Evolutionary conservation across 2,888 invertebrate species (phyloP), one percentile per base, ranked within the genome.

Genomic region (Epicampocera succincta): DNA sequence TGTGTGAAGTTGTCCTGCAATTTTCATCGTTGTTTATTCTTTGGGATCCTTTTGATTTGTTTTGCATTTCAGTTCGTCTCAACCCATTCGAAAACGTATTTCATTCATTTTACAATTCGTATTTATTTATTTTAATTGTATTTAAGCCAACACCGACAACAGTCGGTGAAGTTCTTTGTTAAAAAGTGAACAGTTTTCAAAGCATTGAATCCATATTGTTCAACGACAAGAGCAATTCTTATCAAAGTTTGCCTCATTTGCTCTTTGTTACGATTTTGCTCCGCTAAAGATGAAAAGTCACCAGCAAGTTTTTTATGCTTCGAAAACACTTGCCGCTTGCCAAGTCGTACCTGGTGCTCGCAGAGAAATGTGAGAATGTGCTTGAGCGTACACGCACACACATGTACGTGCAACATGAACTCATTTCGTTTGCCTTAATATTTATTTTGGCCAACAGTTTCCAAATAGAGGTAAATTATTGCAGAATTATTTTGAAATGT

Each of bases 401-500:
- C 17, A 17, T 8, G n/a, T 9, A 9, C 17, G n/a, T 48, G n/a
- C n/a, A n/a, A n/a, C n/a, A n/a, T 19, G 46, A 61, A 63, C 21
- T 5, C 19, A 42, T 38, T 61, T 33, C 44, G 44, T n/a, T 17
- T 38, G 15, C 25, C 56, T 56, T 29, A 17, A 12, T 21, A 2
- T 46, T 33, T 29, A 15, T 12, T 38, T 48, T 40, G 21, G 6
- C 33, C 21, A 33, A 19, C 44, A 15, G 0, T 17, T 9, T 13
- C 0, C 33, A 33, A 33, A 33, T 38, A 50, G 44, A 56, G 42
- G 33, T 58, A 66, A 73, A 79, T 66, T 79, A 79, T 79, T 66
- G 72, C 52, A 12, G 40, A 66, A 66, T 66, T 79, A 73, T 72
- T 79, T 61, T 54, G 61, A 74, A 81, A 66, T 81, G 77, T 69